Conservation (phyloP, 2,888 invertebrate genomes). For the Lapara coniferarum region DNA sequence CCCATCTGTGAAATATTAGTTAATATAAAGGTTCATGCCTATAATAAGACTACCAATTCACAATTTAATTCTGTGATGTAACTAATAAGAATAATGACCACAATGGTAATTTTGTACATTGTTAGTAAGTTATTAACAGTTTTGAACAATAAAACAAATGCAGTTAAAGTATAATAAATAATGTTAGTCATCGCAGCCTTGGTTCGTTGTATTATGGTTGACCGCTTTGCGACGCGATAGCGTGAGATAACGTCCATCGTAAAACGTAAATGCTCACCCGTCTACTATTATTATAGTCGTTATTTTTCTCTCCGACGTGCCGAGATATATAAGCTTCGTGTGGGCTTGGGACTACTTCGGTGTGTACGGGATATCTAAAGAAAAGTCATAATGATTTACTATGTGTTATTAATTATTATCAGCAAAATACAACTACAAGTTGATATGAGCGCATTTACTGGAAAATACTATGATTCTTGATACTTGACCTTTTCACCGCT, state of each 20-base stretch:
- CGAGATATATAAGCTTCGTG: slow-evolving; percentile 95
- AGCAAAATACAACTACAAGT: neutral
- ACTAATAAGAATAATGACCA: too few relatives aligned
- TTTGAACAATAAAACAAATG: too few relatives aligned
- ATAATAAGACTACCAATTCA: too few relatives aligned
- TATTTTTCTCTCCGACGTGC: slow-evolving; percentile 93
- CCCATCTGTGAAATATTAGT: slow-evolving; percentile 87
- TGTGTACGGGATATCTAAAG: slow-evolving; percentile 84
- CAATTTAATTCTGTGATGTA: too few relatives aligned
- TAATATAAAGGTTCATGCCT: too few relatives aligned
- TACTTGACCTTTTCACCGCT: neutral
- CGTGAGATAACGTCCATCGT: slow-evolving; percentile 18
- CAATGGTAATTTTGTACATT: too few relatives aligned
- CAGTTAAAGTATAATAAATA: too few relatives aligned
- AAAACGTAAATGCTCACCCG: slow-evolving; percentile 69
- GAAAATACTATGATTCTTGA: too few relatives aligned
- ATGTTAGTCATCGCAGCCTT: too few relatives aligned
- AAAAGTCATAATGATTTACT: neutral
- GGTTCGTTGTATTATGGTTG: neutral
- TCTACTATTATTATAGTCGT: slow-evolving; percentile 85
- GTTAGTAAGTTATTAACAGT: too few relatives aligned
- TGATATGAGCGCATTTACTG: neutral
- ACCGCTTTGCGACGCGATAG: neutral
- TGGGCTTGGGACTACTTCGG: slow-evolving; percentile 89
- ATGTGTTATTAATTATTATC: too few relatives aligned